A percentile compares a stretch with the other conserved stretches of the same genome.
phyloP scores from a whole-genome alignment of 2,888 invertebrate species.

The Protonemura montana region DNA sequence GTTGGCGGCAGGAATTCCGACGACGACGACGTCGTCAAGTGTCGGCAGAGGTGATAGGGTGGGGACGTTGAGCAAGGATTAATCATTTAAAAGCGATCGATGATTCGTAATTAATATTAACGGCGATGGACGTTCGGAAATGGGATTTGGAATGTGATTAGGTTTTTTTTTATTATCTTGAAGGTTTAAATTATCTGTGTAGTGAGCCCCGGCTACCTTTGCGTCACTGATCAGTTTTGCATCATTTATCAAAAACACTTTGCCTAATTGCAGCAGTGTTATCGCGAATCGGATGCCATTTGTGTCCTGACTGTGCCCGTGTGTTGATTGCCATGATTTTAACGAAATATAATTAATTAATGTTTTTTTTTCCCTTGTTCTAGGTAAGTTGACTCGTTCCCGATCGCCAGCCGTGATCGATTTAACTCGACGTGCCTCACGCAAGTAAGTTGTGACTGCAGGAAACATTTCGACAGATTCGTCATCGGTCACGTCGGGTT shows the following conservation, averaged over 20 bases:
- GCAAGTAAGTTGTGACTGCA: neutral
- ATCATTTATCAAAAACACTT: conserved; percentile 12
- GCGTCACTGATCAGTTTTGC: neutral
- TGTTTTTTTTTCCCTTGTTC: neutral
- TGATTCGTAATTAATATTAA: conserved; percentile 4
- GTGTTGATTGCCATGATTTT: neutral
- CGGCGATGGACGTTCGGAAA: neutral
- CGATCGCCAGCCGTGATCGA: neutral
- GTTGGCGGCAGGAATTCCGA: neutral
- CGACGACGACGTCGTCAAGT: neutral
- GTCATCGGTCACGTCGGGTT: neutral
- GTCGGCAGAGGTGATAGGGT: neutral
- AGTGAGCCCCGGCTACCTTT: neutral
- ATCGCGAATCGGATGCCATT: neutral
- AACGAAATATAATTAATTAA: neutral
- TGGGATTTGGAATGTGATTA: conserved; percentile 5
- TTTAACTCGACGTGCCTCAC: neutral
- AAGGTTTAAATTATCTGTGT: neutral
- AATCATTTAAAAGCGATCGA: neutral
- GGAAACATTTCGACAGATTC: neutral
- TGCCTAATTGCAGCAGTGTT: neutral
- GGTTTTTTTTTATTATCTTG: neutral
- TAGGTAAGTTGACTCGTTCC: neutral
- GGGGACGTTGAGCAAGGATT: neutral
- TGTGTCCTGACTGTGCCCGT: neutral